These are phyloP conservation scores for Rhopalosiphum maidis DNA, from an alignment of 1,140 invertebrate species.

Conservation along the genomic window DNA sequence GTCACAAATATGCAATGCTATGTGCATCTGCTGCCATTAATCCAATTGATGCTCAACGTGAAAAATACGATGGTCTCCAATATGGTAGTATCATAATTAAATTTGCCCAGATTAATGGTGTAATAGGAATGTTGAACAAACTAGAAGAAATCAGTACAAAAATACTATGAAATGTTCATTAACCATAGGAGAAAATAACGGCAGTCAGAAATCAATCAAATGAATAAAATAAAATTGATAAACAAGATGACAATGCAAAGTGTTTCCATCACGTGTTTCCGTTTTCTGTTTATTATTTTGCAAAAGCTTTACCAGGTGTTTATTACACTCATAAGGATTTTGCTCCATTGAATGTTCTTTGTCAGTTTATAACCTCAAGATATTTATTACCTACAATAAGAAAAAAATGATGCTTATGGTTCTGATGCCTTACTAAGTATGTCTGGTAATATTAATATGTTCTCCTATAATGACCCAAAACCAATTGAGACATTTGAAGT, in stretches of 20 bases:
- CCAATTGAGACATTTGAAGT: conserved; percentile 77
- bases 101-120: conserved; percentile 72
- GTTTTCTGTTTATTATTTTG: conserved; percentile 85
- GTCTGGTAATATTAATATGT: conserved; percentile 80
- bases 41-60: conserved; percentile 70
- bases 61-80: conserved; percentile 77
- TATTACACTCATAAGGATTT: conserved; percentile 81
- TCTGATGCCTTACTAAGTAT: conserved; percentile 75
- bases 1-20: conserved; percentile 87
- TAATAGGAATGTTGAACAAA: conserved; percentile 70
- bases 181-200: conserved; percentile 65
- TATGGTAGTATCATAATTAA: conserved; percentile 82
- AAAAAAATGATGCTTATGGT: conserved; percentile 90
- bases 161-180: conserved; percentile 69
- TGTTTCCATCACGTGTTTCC: conserved; percentile 73
- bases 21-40: conserved; percentile 76
- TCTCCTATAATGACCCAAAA: conserved; percentile 87
- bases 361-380: conserved; percentile 78
- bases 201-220: neutral
- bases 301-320: conserved; percentile 78
- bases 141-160: conserved; percentile 71
- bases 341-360: conserved; percentile 76
- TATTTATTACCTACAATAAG: conserved; percentile 85
- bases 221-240: conserved; percentile 58
- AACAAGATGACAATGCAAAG: neutral